A percentile compares a stretch with the other conserved stretches of the same genome.
Evolutionary conservation across 2,888 invertebrate species (phyloP).

Genomic region (Saturnia pavonia): DNA sequence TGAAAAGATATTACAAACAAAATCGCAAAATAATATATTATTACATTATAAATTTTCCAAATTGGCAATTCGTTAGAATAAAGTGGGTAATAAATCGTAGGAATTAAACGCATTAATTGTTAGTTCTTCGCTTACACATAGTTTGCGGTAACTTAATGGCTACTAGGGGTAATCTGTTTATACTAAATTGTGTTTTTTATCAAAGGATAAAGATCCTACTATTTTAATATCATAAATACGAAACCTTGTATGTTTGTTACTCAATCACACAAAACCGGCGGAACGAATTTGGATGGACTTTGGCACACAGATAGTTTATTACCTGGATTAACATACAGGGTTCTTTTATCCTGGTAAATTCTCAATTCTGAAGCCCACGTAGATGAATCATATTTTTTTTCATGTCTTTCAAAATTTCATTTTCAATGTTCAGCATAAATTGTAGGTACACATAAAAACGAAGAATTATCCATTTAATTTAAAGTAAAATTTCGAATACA

Average conservation of each 20-base stretch:
- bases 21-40: not conserved
- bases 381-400: no score
- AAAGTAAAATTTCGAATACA: not conserved
- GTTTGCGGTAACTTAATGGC: slow-evolving; percentile 47
- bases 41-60: slow-evolving; percentile 38
- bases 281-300: no score
- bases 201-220: not conserved
- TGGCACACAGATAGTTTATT: no score
- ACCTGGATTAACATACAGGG: no score
- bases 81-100: slow-evolving; percentile 62
- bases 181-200: slow-evolving; percentile 36
- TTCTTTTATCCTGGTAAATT: no score
- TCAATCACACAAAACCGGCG: no score
- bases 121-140: slow-evolving; percentile 43
- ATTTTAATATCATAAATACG: no score
- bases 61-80: slow-evolving; percentile 68
- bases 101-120: slow-evolving; percentile 53
- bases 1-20: not conserved
- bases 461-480: not conserved
- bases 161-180: slow-evolving; percentile 46
- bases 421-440: no score
- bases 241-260: no score
- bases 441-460: no score
- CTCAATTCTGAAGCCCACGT: no score
- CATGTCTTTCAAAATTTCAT: no score